Base-by-base conservation (phyloP, 2,797 vertebrate species). In the Oreochromis mossambicus region DNA sequence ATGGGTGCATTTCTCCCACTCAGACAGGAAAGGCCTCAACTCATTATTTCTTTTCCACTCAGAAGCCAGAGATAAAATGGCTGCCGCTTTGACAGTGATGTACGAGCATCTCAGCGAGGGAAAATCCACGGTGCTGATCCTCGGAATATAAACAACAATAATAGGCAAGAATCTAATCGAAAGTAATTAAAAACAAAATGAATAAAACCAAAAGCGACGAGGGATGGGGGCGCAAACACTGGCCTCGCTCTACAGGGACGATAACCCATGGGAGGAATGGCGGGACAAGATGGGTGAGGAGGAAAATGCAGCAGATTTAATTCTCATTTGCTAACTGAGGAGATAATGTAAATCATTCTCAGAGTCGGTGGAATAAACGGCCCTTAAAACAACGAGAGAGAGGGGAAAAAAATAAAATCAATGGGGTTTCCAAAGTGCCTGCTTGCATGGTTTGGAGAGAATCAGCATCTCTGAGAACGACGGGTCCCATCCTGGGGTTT, bases 301-400 rank as follows among this genome's bases (percentile, higher is more conserved):
- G 63, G 79, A 84, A 84, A 91, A 91, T 50, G 83, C 84, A 82
- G 88, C 79, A 79, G 80, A 88, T 88, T 91, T 91, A 51, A 76
- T 84, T 94, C 92, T 95, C 93, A 96, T 97, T 96, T 96, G 87
- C 94, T 96, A 96, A 96, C 95, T 96, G 95, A 93, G 91, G 88
- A 93, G 95, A 95, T 93, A 92, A 95, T 92, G 92, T 96, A 95
- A 96, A 96, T 96, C 93, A 95, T 93, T 94, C 87, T 83, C 78
- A n/a, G 89, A 89, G 90, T 93, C 84, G 24, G 88, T 86, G 85
- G 90, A 92, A 92, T 91, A 92, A 95, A 87, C 63, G 83, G 58
- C 81, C 81, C 80, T 93, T 94, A 89, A 90, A 95, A 26, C 87
- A 90, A 95, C 3, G 17, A 19, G 21, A 13, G 21, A 12, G n/a